Evolutionary conservation across 2,797 vertebrate species (phyloP), one percentile per base, ranked within the genome.

Genomic region (Molossus alvarezi): DNA sequence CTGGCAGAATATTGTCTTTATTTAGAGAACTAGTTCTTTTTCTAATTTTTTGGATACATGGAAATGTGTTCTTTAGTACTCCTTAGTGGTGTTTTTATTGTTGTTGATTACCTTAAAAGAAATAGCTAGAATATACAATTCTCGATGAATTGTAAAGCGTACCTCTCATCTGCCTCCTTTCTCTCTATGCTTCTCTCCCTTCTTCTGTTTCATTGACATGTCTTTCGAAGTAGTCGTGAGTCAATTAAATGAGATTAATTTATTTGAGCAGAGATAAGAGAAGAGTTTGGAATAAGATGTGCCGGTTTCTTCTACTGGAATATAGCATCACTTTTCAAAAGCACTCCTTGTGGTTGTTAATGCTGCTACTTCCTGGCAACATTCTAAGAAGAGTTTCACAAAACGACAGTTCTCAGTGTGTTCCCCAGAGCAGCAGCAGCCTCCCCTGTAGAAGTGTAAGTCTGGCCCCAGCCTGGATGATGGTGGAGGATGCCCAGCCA

Each of bases 1-100:
- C 41, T 5, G 41, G 41, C 17, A 64, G 37, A 29, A 65, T 85
- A 48, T 80, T 60, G 33, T 65, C 41, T 73, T 55, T 79, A 45
- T 45, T 72, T 85, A 69, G 33, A 76, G 20, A 86, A 82, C n/a
- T n/a, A 8, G 11, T 71, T 86, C 88, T 2, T 33, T 81, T 84
- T 82, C 33, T 25, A 58, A 48, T 81, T 67, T 25, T 76, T 76
- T 53, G 51, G n/a, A 0, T 58, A 23, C 20, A 25, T 86, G 27
- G 29, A 62, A 81, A 33, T 89, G 12, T n/a, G 33, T 27, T n/a
- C 0, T 62, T 75, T 13, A 33, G n/a, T 53, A 65, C 18, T 85
- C 3, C 60, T 75, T 58, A 37, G 14, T 41, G 21, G 4, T 76
- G 21, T 57, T 94, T 71, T 57, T 48, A 37, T 67, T 60, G 9